Conservation (phyloP, 2,113 vertebrate species). For the Cephalopterus ornatus region DNA sequence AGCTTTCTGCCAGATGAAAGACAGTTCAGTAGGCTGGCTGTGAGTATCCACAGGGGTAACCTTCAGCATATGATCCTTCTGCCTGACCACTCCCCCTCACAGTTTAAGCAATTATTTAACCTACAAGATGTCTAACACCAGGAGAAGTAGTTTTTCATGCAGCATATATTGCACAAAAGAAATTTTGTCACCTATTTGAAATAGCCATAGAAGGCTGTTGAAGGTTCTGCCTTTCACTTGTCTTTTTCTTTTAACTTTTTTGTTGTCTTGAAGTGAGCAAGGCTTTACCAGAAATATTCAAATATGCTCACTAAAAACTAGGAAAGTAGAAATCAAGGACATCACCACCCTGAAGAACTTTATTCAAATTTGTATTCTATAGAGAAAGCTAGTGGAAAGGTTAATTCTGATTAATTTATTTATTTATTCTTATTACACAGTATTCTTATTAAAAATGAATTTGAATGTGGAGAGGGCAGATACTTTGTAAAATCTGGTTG, state of each 20-base stretch:
- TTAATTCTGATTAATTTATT: not conserved
- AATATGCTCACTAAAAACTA: not conserved
- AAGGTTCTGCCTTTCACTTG: not conserved
- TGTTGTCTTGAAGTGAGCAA: not conserved
- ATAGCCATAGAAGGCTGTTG: not conserved
- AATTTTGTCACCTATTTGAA: not conserved
- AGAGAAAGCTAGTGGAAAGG: not conserved
- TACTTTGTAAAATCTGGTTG: not conserved
- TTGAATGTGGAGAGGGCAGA: not conserved
- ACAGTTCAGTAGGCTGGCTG: not conserved
- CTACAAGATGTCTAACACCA: not conserved
- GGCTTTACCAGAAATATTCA: not conserved
- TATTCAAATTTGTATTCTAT: not conserved
- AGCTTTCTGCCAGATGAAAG: conserved; percentile 24
- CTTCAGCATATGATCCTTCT: not conserved
- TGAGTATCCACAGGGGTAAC: not conserved
- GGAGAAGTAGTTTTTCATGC: not conserved
- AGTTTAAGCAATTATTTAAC: not conserved
- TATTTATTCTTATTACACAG: not conserved
- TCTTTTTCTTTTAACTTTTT: not conserved
- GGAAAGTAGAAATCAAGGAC: not conserved
- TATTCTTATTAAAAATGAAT: not conserved
- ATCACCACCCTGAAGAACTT: not conserved
- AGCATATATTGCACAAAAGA: not conserved
- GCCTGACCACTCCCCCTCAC: not conserved